Conservation (phyloP, 2,888 invertebrate genomes). For the Bombylius discolor region DNA sequence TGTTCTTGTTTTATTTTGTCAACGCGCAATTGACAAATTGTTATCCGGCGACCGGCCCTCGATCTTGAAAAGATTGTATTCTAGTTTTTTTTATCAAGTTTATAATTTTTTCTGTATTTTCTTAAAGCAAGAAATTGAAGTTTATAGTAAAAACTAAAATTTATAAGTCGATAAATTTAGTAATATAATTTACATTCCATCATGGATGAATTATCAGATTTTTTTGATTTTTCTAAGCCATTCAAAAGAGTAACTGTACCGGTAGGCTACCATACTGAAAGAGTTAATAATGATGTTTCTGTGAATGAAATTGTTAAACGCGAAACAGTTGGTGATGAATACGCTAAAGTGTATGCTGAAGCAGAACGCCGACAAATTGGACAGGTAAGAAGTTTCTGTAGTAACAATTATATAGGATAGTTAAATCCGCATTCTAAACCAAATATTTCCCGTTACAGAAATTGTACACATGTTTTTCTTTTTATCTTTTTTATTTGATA, state of each 20-base stretch:
- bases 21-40: too few relatives aligned
- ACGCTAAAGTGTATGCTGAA: constrained; percentile 19
- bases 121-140: too few relatives aligned
- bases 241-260: constrained; percentile 22
- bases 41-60: too few relatives aligned
- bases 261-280: constrained; percentile 20
- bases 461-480: too few relatives aligned
- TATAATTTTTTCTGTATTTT: too few relatives aligned
- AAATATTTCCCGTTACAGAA: too few relatives aligned
- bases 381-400: constrained; percentile 16
- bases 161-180: background rate
- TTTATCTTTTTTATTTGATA: background rate
- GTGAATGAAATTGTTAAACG: constrained; percentile 21
- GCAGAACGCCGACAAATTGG: constrained; percentile 23
- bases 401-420: too few relatives aligned
- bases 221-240: constrained; percentile 31
- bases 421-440: too few relatives aligned
- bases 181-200: background rate
- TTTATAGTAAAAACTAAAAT: too few relatives aligned
- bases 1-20: too few relatives aligned
- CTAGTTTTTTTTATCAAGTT: too few relatives aligned
- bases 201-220: constrained; percentile 31
- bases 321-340: constrained; percentile 23
- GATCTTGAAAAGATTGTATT: too few relatives aligned
- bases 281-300: constrained; percentile 4